Base-by-base conservation (phyloP, 2,888 invertebrate species). In the Enchytraeus crypticus region DNA sequence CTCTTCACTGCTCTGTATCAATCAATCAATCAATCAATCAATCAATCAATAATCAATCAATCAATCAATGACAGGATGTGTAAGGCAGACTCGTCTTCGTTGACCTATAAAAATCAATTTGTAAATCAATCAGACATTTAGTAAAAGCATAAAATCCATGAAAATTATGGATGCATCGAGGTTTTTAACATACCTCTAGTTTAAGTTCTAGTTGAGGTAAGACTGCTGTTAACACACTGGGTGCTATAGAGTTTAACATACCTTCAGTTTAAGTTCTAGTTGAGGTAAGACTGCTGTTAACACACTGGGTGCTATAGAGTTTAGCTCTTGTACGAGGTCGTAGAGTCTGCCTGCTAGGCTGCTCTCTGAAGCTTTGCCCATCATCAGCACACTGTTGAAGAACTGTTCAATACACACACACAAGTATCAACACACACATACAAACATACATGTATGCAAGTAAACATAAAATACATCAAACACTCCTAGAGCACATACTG, bases 281-380 rank as follows among this genome's bases (percentile, higher is more conserved):
- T 96, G 95, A 0, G 96, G 96, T 65, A 96, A 81, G 26, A 95
- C 92, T 4, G 92, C 86, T 49, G 88, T 81, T 60, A 97, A 81
- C 45, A 96, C 86, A 70, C 86, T 85, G 0, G 95, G 89, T 73
- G 91, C 89, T 71, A 95, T 93, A 75, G 89, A 88, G 80, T 96
- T 91, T 70, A 97, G 81, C 81, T 97, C 96, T 78, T 95, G 95
- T 68, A 97, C 92, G 66, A 97, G 84, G 81, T 96, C 93, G 80
- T 92, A 96, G 43, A 96, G 88, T 57, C 77, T 72, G 47, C 71
- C 73, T 1, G 77, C 74, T 33, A 80, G 69, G 30, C 75, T 75
- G 69, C 76, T 77, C 61, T 77, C 75, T 8, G 77, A 72, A 5
- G 90, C 89, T 80, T 91, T 92, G 60, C 93, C 93, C 79, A 93